These are phyloP conservation scores for Calidris pygmaea DNA, from an alignment of 2,113 vertebrate species.

Conservation along the genomic window DNA sequence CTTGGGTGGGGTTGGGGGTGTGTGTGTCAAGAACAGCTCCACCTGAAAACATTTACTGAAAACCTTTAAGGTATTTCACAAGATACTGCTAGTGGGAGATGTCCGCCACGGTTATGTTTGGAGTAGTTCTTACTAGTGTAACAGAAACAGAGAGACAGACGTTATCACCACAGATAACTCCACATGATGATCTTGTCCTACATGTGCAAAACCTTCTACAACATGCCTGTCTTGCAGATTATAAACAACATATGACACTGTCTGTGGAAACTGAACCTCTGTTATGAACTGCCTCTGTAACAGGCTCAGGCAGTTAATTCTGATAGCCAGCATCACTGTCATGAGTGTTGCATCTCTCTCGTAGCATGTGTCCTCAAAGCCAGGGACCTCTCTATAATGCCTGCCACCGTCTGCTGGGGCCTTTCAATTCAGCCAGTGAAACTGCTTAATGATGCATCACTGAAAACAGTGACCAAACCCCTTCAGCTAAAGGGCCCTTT, in stretches of 20 bases:
- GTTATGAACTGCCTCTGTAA: not conserved
- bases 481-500: fast-evolving
- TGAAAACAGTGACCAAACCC: not conserved
- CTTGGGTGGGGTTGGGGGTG: not conserved
- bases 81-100: not conserved
- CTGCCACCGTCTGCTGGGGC: not conserved
- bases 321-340: not conserved
- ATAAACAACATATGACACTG: not conserved
- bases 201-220: not conserved
- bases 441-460: not conserved
- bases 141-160: not conserved
- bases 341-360: not conserved
- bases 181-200: not conserved
- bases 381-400: not conserved
- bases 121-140: not conserved
- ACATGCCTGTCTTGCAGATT: not conserved
- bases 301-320: not conserved
- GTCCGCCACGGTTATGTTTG: not conserved
- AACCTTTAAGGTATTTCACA: not conserved
- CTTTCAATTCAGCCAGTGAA: not conserved
- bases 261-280: not conserved
- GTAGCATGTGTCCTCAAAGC: not conserved
- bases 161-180: not conserved
- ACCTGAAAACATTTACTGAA: not conserved
- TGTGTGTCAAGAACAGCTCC: not conserved